Base-by-base conservation (phyloP, 2,113 vertebrate species). In the Leucosticte australis region DNA sequence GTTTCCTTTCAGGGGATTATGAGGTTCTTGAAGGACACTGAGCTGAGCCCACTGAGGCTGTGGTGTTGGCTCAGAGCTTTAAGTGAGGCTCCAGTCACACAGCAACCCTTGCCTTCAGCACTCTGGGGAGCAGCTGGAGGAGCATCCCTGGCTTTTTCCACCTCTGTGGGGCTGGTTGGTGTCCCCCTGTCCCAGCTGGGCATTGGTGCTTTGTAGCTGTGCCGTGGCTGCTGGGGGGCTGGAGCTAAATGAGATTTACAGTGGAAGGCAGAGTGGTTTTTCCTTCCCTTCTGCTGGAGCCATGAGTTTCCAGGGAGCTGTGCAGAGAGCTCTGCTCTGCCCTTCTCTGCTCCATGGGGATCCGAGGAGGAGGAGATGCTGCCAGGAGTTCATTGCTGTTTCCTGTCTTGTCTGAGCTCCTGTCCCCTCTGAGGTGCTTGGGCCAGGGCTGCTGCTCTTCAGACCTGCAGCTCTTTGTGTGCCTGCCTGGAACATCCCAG, bases 401-500 rank as follows among this genome's bases (percentile, higher is more conserved):
- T 97, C 95, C 94, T 95, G 89, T 86, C 92, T 67, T 86, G 94
- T 96, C 96, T 96, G 94, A 91, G 88, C 80, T 81, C 86, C 70
- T 80, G 57, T 87, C 70, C 92, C 91, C 80, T 90, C 90, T 27
- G 83, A 92, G 86, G 49, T 73, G 68, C 39, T 21, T 56, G 83
- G 46, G 73, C 80, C 8, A 24, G 39, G 80, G 41, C 93, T 93
- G 75, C 71, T 67, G 53, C 46, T 73, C 70, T 47, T 69, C 57
- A 94, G 53, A 85, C 46, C 65, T 79, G 75, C 67, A 77, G 84
- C 26, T 83, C 77, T 87, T 94, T 96, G 87, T 91, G 64, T n/a
- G 65, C 4, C 4, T 77, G 94, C 96, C 94, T 95, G 91, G 67
- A 90, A 84, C 63, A 91, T 55, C 76, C 65, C 87, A 49, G 79